These are phyloP conservation scores for Amitus sp. DNA, from an alignment of 2,888 invertebrate genomes.

Conservation along the genomic window DNA sequence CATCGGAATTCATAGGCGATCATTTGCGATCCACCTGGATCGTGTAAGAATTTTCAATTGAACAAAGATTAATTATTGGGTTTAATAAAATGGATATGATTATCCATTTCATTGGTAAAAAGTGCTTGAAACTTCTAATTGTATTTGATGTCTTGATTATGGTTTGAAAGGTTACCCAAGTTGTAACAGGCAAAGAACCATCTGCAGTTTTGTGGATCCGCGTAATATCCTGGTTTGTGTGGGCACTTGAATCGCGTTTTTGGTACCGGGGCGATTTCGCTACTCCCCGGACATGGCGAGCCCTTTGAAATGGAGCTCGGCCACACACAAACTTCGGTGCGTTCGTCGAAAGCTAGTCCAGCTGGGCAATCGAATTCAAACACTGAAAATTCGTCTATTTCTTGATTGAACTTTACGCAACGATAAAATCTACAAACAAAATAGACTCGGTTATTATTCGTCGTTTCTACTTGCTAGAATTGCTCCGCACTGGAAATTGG, in stretches of 20 bases:
- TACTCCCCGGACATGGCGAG: conserved; percentile 79
- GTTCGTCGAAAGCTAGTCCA: conserved; percentile 80
- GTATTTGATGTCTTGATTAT: too few relatives aligned
- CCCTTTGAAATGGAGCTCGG: conserved; percentile 78
- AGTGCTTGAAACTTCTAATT: too few relatives aligned
- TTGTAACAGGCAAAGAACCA: conserved; percentile 87
- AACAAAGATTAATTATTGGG: too few relatives aligned
- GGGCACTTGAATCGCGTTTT: conserved; percentile 76
- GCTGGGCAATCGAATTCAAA: conserved; percentile 85
- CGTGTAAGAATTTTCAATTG: conserved; percentile 10
- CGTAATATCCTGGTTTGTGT: conserved; percentile 77
- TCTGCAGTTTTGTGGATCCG: conserved; percentile 83
- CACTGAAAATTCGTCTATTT: conserved; percentile 78
- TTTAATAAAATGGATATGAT: too few relatives aligned
- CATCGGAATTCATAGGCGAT: conserved; percentile 85
- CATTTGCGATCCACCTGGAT: conserved; percentile 60
- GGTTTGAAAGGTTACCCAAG: too few relatives aligned
- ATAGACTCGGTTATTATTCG: background rate
- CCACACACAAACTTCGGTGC: conserved; percentile 84
- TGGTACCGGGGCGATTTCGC: conserved; percentile 82
- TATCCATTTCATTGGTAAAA: too few relatives aligned
- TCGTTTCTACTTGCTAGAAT: too few relatives aligned
- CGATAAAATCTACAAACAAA: conserved; percentile 73
- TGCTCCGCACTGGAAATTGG: too few relatives aligned
- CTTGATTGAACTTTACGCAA: conserved; percentile 83